Percentiles rank a stretch among this genome's conserved stretches.
Evolutionary conservation across 2,888 invertebrate genomes (phyloP).

Genomic region (Spilosoma lubricipeda): DNA sequence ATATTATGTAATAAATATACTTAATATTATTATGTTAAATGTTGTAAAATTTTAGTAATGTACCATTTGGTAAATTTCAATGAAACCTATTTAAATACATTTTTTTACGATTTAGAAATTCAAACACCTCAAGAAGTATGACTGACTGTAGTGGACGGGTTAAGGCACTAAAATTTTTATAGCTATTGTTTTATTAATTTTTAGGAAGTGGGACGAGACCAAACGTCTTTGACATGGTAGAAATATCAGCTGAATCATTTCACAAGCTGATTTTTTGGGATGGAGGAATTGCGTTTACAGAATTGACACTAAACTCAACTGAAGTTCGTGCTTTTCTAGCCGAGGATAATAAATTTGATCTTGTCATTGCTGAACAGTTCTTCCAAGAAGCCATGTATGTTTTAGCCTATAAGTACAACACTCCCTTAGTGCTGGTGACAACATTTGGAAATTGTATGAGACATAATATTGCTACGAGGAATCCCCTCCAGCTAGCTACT

Average conservation of each 20-base stretch:
- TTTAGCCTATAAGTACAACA: conserved; percentile 78
- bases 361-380: conserved; percentile 82
- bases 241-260: conserved; percentile 71
- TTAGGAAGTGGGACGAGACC: conserved; percentile 69
- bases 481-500: conserved; percentile 76
- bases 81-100: neutral
- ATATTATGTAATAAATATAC: no score
- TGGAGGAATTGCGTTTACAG: conserved; percentile 71
- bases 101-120: no score
- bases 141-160: neutral
- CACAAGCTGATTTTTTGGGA: conserved; percentile 71
- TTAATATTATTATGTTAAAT: no score
- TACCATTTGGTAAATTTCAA: no score
- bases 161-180: neutral
- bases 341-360: conserved; percentile 73
- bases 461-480: conserved; percentile 71
- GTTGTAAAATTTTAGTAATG: no score
- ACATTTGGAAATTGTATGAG: conserved; percentile 80
- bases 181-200: neutral
- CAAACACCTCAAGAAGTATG: no score
- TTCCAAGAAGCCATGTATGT: conserved; percentile 78
- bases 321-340: conserved; percentile 66
- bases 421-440: conserved; percentile 73
- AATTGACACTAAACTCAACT: conserved; percentile 69
- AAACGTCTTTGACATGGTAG: conserved; percentile 75